phyloP scores from a whole-genome alignment of 2,797 vertebrate genomes.

The Gobio occitaniae region DNA sequence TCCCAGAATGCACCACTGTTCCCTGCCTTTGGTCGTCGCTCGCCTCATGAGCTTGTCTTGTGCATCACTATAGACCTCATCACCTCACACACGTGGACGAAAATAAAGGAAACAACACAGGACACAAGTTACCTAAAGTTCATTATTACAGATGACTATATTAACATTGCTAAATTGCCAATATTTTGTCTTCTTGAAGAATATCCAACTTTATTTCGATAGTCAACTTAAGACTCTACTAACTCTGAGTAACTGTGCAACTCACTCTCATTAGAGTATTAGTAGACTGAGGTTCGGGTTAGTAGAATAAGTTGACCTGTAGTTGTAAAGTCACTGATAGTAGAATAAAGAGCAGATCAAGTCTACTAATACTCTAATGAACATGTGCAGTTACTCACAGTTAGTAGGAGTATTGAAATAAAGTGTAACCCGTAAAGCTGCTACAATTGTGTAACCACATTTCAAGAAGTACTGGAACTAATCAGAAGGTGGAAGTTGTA shows the following conservation, averaged over 20 bases:
- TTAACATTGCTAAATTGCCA: not conserved
- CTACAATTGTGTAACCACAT: not conserved
- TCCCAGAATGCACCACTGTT: slow-evolving; percentile 72
- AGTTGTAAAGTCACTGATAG: too few species aligned
- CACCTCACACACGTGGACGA: not conserved
- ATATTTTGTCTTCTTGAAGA: not conserved
- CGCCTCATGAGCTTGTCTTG: not conserved
- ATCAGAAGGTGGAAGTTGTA: not conserved
- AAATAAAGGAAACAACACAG: slow-evolving; percentile 6
- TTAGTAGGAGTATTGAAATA: not conserved
- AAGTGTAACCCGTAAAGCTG: not conserved
- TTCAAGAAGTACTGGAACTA: not conserved
- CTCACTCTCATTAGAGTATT: not conserved
- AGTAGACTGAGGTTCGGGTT: not conserved
- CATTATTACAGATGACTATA: not conserved
- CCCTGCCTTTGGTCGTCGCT: slow-evolving; percentile 43
- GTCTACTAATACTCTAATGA: not conserved
- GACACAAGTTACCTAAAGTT: not conserved
- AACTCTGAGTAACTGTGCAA: not conserved
- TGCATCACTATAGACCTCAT: not conserved
- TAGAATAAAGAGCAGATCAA: too few species aligned
- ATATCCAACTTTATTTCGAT: not conserved
- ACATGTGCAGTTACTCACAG: not conserved
- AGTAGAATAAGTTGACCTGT: too few species aligned
- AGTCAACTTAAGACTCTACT: not conserved